Conservation (phyloP, 2,113 vertebrate species). For the Hippolais icterina region DNA sequence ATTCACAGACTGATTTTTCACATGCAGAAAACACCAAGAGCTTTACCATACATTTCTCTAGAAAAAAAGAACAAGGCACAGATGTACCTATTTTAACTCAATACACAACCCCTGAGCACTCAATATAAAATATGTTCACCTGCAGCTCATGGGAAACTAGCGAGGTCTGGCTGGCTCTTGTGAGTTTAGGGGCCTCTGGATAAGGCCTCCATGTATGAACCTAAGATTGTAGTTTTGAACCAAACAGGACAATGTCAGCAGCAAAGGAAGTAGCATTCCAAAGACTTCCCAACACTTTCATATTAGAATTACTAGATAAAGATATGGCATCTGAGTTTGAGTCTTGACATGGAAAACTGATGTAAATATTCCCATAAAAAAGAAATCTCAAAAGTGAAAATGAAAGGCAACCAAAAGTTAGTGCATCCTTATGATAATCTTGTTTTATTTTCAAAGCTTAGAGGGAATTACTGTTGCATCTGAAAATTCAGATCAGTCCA, state of each 20-base stretch:
- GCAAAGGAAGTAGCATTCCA: not conserved
- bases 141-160: not conserved
- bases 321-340: not conserved
- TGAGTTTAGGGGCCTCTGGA: not conserved
- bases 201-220: not conserved
- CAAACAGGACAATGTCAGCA: not conserved
- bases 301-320: not conserved
- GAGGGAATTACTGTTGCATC: not conserved
- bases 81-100: not conserved
- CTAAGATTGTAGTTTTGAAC: not conserved
- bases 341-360: not conserved
- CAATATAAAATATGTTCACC: not conserved
- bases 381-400: not conserved
- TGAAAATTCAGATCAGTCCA: not conserved
- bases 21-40: not conserved
- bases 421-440: not conserved
- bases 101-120: not conserved
- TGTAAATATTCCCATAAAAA: not conserved
- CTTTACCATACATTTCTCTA: not conserved
- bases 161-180: not conserved
- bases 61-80: not conserved
- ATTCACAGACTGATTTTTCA: not conserved
- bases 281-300: not conserved
- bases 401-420: not conserved
- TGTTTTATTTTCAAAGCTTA: not conserved